Percentiles rank a stretch among this genome's conserved stretches.
These are phyloP conservation scores for Apotomis betuletana DNA, from an alignment of 2,888 invertebrate genomes.

Conservation along the genomic window DNA sequence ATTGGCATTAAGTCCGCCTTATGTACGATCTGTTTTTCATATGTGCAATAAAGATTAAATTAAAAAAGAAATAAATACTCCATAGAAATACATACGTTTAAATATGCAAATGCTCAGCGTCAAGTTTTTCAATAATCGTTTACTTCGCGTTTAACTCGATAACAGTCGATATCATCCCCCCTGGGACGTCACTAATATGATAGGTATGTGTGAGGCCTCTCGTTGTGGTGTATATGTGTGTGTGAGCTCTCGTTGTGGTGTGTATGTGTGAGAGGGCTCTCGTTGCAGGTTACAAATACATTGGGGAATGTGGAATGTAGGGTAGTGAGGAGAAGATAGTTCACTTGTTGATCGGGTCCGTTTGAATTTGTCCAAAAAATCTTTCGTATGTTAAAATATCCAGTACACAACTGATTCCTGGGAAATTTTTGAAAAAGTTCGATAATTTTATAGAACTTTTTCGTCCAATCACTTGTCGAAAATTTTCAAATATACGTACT, in stretches of 20 bases:
- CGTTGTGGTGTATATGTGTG: not conserved
- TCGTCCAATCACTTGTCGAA: too few relatives aligned
- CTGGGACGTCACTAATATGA: conserved; percentile 5
- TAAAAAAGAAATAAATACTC: too few relatives aligned
- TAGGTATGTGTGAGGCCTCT: too few relatives aligned
- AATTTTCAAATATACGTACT: too few relatives aligned
- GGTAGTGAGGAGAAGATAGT: not conserved
- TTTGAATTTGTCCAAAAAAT: too few relatives aligned
- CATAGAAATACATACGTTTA: not conserved
- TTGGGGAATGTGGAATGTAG: conserved; percentile 3
- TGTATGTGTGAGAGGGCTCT: not conserved
- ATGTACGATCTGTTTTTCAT: too few relatives aligned
- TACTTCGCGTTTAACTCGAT: not conserved
- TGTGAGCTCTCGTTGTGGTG: not conserved
- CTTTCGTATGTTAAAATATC: too few relatives aligned
- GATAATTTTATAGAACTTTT: too few relatives aligned
- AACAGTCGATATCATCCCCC: not conserved
- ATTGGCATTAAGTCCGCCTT: too few relatives aligned
- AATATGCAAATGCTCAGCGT: not conserved
- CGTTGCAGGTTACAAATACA: conserved; percentile 19
- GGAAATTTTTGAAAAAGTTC: too few relatives aligned
- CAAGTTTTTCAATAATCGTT: not conserved
- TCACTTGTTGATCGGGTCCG: not conserved
- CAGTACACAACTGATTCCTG: too few relatives aligned
- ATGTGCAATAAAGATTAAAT: too few relatives aligned